Conservation (phyloP, 1,140 invertebrate species). For the Paracyclopina nana region DNA sequence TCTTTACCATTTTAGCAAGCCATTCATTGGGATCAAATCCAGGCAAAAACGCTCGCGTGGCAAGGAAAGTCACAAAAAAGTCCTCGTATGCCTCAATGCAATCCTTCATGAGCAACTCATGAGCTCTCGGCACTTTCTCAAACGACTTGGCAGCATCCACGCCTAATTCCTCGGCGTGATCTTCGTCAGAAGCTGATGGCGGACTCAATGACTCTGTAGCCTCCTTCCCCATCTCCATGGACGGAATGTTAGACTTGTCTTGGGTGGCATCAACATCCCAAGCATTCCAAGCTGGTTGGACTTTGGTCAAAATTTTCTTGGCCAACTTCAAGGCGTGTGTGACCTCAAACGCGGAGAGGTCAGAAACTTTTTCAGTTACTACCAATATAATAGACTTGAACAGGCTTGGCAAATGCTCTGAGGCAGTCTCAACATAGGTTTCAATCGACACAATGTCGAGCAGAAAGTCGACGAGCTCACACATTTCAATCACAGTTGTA, state of each 20-base stretch:
- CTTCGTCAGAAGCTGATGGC: not conserved
- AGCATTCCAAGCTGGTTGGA: conserved; percentile 36
- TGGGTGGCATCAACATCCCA: not conserved
- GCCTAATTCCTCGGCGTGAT: too few relatives aligned
- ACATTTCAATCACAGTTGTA: conserved; percentile 31
- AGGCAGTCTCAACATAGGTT: conserved; percentile 44
- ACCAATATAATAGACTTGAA: conserved; percentile 10
- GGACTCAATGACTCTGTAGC: not conserved
- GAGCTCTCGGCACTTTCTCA: not conserved
- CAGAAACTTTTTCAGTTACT: conserved; percentile 25
- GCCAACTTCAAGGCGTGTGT: conserved; percentile 42
- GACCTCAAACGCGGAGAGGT: conserved; percentile 40
- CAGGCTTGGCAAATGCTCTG: conserved; percentile 4
- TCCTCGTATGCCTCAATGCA: conserved; percentile 45
- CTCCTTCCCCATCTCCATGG: not conserved
- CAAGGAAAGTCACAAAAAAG: conserved; percentile 40
- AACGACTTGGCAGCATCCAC: not conserved
- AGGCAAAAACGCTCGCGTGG: conserved; percentile 27
- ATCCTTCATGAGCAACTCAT: conserved; percentile 28
- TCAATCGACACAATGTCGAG: conserved; percentile 57
- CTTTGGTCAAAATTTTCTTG: conserved; percentile 50
- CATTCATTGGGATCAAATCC: conserved; percentile 27
- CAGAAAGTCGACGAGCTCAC: conserved; percentile 50
- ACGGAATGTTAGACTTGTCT: not conserved
- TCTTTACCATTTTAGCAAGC: conserved; percentile 25